These are phyloP conservation scores for Falco novaeseelandiae DNA, from an alignment of 2,797 vertebrate species.

Conservation along the genomic window DNA sequence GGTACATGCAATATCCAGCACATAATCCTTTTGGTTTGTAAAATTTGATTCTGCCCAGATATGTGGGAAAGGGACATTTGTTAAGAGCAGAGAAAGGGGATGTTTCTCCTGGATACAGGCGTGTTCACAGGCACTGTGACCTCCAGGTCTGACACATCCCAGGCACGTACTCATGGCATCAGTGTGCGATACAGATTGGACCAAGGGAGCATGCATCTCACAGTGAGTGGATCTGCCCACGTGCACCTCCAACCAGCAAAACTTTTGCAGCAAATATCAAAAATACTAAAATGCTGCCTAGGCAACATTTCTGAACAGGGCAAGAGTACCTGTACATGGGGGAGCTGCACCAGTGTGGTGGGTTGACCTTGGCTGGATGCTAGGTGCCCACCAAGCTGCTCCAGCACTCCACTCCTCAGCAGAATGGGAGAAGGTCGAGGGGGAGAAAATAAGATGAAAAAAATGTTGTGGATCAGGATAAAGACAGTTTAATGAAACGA, in stretches of 20 bases:
- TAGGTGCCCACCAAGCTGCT: too few relatives aligned
- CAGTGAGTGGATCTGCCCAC: neutral
- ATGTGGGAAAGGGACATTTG: neutral
- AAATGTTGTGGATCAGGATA: too few relatives aligned
- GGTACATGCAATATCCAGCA: neutral
- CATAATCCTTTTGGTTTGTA: neutral
- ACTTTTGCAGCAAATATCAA: neutral
- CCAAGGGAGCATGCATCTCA: neutral
- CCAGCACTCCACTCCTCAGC: too few relatives aligned
- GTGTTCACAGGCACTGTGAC: accelerated
- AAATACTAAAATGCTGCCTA: neutral
- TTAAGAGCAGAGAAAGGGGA: neutral
- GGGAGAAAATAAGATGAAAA: too few relatives aligned
- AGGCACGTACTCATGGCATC: neutral
- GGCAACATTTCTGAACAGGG: neutral
- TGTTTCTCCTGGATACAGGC: neutral
- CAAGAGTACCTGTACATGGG: accelerated
- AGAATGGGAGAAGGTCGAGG: too few relatives aligned
- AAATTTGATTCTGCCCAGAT: neutral
- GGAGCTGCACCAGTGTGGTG: neutral
- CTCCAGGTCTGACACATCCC: neutral
- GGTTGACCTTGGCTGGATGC: too few relatives aligned
- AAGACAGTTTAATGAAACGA: too few relatives aligned
- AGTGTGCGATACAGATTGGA: accelerated
- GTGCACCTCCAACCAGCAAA: neutral